Evolutionary conservation across 2,113 vertebrate genomes (phyloP), one percentile per base, ranked within the genome.

Genomic region (Nanorana parkeri): DNA sequence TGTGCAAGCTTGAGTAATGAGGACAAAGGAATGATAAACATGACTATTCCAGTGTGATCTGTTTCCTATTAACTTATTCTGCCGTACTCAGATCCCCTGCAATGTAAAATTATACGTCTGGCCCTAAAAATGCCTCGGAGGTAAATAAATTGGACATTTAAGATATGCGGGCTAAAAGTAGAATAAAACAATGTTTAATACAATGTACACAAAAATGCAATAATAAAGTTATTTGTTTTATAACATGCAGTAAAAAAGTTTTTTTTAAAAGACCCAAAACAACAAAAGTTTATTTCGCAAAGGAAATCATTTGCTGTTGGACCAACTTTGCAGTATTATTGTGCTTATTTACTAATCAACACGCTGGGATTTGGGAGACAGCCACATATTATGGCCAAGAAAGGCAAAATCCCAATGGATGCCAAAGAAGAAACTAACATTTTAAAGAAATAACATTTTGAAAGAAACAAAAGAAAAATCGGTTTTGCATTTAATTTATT

Each of bases 1-100:
- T 73, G 19, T 54, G 76, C 66, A 68, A 11, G 55, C 55, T 21
- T 20, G 19, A 20, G 17, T 19, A 51, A 29, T 32, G 55, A 16
- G 67, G 65, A 67, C 63, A 36, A 17, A 24, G 52, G 20, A 78
- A 56, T 52, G 51, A 58, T 47, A 68, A 68, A 67, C 63, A 78
- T 29, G 60, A 56, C 41, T 23, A 17, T 15, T 51, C 19, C 74
- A 28, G 21, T 10, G 17, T 5, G 16, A 29, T 65, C 74, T 77
- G 74, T 26, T 77, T 77, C 60, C 60, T 20, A 77, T 77, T 63
- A 77, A 28, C 26, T 52, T 65, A 19, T 77, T 52, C 36, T 52
- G 74, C 20, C 15, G 47, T 20, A 51, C 60, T 63, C 32, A 64
- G 60, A 51, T 77, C 58, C 51, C 60, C 23, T 51, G 60, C 74